These are phyloP conservation scores for Dasysyrphus tricinctus DNA, from an alignment of 2,888 invertebrate species.

Conservation along the genomic window DNA sequence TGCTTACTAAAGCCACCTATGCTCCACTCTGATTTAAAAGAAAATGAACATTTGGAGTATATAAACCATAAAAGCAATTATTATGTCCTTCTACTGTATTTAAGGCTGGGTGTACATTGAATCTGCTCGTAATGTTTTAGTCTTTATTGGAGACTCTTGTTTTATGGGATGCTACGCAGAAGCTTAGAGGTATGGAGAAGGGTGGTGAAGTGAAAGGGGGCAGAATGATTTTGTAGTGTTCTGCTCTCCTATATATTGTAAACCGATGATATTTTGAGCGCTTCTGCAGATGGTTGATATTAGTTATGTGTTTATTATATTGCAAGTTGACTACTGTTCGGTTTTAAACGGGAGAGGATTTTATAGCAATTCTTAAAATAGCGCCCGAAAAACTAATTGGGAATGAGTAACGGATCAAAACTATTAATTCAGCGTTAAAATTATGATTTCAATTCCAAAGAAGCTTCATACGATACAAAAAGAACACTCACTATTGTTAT, in stretches of 20 bases:
- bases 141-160: conserved; percentile 53
- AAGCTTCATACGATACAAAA: no score
- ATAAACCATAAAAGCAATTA: conserved; percentile 74
- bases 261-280: conserved; percentile 65
- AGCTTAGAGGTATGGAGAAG: not conserved
- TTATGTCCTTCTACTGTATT: conserved; percentile 69
- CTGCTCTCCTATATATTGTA: conserved; percentile 33
- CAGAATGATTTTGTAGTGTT: conserved; percentile 7
- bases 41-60: conserved; percentile 56
- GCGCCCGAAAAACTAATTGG: no score
- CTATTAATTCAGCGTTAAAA: no score
- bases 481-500: no score
- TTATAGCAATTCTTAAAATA: not conserved
- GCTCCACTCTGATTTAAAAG: not conserved
- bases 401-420: no score
- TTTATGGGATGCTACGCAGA: conserved; percentile 12
- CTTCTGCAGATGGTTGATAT: conserved; percentile 69
- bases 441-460: no score
- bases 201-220: not conserved
- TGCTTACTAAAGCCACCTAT: not conserved
- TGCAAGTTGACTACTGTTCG: conserved; percentile 58
- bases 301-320: conserved; percentile 74
- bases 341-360: conserved; percentile 22
- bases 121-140: conserved; percentile 53
- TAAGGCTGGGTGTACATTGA: conserved; percentile 51